Evolutionary conservation across 2,888 invertebrate genomes (phyloP), one percentile per base, ranked within the genome.

Genomic region (Oconnorella tubifera): DNA sequence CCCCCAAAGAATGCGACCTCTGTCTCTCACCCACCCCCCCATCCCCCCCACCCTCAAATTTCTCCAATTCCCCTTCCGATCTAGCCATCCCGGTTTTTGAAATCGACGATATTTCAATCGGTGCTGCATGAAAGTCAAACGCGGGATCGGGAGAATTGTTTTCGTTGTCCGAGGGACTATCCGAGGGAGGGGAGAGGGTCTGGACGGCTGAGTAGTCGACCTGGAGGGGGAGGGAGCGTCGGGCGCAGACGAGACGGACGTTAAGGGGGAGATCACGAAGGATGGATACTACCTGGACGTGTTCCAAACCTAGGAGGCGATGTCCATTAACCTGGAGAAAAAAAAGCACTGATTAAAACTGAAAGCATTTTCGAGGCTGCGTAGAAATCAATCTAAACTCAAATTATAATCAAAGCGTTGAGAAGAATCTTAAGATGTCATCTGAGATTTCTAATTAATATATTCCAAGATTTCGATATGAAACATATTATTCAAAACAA

Each of bases 1-100:
- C 85, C 83, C 99, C 98, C 72, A 99, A 85, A 33, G 97, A 97
- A 72, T 97, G 72, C 19, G 79, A 80, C 69, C 77, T 80, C 73
- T 70, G 63, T 33, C 51, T 23, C n/a, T n/a, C n/a, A 10, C 33
- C 40, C 40, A 28, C 19, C 59, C n/a, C 2, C 25, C 27, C 6
- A 0, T 23, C 2, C n/a, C n/a, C n/a, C n/a, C n/a, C n/a, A n/a
- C n/a, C n/a, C n/a, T n/a, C n/a, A n/a, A n/a, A n/a, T n/a, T n/a
- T n/a, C n/a, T n/a, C n/a, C n/a, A n/a, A n/a, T n/a, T 92, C 91
- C 60, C 92, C 92, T 80, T 94, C 94, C 0, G 93, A 93, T 82
- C 94, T 94, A 25, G 94, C 93, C 86, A 94, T 97, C 51, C 93
- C 89, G 69, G 96, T 85, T 53, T 90, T 85, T 77, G 90, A 90